Percentiles rank a stretch among this genome's conserved stretches.
Conservation (phyloP, 1,140 invertebrate genomes). For the Stegodyphus mimosarum region DNA sequence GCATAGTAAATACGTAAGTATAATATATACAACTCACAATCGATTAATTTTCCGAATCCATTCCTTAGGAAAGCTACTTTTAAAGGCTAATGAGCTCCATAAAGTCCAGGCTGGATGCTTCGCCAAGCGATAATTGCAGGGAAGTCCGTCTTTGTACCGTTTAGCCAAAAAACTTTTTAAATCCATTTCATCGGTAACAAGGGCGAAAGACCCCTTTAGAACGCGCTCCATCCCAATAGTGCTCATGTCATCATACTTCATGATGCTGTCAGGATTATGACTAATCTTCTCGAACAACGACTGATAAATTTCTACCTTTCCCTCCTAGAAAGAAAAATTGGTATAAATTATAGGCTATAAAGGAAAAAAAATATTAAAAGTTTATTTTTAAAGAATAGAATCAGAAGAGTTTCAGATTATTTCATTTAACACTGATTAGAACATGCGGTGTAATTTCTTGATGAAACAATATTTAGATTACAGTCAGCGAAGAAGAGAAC, state of each 20-base stretch:
- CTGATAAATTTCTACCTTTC: too few species aligned
- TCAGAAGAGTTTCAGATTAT: too few species aligned
- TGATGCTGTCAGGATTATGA: not conserved
- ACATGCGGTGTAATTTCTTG: too few species aligned
- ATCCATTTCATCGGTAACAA: slow-evolving; percentile 26
- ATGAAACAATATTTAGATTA: too few species aligned
- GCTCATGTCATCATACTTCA: slow-evolving; percentile 23
- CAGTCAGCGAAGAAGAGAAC: too few species aligned
- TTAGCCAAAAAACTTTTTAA: slow-evolving; percentile 7
- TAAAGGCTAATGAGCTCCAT: slow-evolving; percentile 21
- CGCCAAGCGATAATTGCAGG: slow-evolving; percentile 22
- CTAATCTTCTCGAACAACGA: not conserved
- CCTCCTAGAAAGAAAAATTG: too few species aligned
- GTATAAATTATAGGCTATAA: too few species aligned
- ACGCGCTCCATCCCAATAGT: slow-evolving; percentile 29
- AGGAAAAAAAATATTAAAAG: too few species aligned
- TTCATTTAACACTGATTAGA: too few species aligned
- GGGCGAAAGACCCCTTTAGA: not conserved
- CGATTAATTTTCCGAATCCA: slow-evolving; percentile 15
- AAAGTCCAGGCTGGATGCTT: not conserved
- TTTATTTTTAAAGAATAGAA: too few species aligned
- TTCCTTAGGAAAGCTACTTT: not conserved
- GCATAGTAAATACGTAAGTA: too few species aligned
- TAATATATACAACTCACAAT: not conserved
- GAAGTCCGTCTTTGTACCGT: not conserved